These are phyloP conservation scores for Oligia strigilis DNA, from an alignment of 2,888 invertebrate genomes.

Conservation along the genomic window DNA sequence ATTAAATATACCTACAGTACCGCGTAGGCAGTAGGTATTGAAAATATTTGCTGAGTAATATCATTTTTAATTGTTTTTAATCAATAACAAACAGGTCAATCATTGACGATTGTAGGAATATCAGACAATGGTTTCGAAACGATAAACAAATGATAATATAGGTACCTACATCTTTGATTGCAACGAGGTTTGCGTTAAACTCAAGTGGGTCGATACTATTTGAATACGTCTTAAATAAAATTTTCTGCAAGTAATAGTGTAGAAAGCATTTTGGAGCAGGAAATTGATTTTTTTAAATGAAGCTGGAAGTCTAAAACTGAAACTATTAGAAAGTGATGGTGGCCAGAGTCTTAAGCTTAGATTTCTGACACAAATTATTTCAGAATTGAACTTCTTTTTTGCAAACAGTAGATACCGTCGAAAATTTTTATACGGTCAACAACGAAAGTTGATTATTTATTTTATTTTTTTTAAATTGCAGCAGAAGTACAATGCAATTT, in stretches of 20 bases:
- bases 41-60: constrained; percentile 21
- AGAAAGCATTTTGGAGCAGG: not conserved
- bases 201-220: not conserved
- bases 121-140: constrained; percentile 18
- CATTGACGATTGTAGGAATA: constrained; percentile 11
- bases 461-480: too few relatives aligned
- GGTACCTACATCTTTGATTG: not conserved
- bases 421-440: not conserved
- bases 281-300: not conserved
- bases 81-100: constrained; percentile 3
- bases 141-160: constrained; percentile 16
- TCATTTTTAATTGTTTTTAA: constrained; percentile 6
- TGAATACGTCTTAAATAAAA: not conserved
- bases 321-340: not conserved
- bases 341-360: not conserved
- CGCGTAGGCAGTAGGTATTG: not conserved
- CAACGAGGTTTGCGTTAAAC: not conserved
- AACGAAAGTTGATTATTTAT: too few relatives aligned
- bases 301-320: not conserved
- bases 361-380: not conserved
- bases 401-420: not conserved
- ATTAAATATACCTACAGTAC: not conserved
- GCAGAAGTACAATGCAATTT: too few relatives aligned
- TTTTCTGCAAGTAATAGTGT: not conserved
- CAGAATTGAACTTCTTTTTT: not conserved